Evolutionary conservation across 2,113 vertebrate species (phyloP), one percentile per base, ranked within the genome.

Genomic region (Phalacrocorax carbo): DNA sequence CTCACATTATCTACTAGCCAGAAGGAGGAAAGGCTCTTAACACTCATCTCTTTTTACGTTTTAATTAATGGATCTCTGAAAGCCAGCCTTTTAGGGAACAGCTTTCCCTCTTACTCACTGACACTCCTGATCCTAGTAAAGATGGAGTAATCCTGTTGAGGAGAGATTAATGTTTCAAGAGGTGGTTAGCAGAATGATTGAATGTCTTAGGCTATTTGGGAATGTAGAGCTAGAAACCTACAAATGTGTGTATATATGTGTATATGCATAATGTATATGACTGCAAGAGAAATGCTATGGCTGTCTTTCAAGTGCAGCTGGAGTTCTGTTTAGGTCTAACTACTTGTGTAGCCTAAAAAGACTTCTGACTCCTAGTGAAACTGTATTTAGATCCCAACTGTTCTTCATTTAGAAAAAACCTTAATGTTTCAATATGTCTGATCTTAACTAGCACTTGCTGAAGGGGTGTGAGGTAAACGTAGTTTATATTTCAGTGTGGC

Each of bases 1-100:
- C 7, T 27, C 7, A 5, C 0, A 0, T 54, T 83, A 16, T 21
- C 40, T 65, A 4, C 60, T 22, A 30, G 15, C 68, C 30, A 51
- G 66, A 3, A 65, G 80, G 42, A 66, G 11, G 30, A 73, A 66
- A 32, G 27, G 11, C 23, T 70, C n/a, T 64, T 68, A 68, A 61
- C 30, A 6, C 6, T 48, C 16, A 18, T 54, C 8, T 18, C 58
- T 40, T 21, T 9, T 40, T 6, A 21, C 2, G 3, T 27, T 73
- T 54, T 80, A 66, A 72, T 69, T 72, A 85, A 44, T 32, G 9
- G 54, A 13, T 55, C 5, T 44, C 29, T 52, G 23, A 40, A 76
- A 78, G 13, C 29, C 27, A 73, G 26, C 8, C 25, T 85, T 29
- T 2, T 27, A 55, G 38, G 40, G 60, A 92, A 26, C 76, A 54